Conservation (phyloP, 2,888 invertebrate genomes). For the Melieria omissa region DNA sequence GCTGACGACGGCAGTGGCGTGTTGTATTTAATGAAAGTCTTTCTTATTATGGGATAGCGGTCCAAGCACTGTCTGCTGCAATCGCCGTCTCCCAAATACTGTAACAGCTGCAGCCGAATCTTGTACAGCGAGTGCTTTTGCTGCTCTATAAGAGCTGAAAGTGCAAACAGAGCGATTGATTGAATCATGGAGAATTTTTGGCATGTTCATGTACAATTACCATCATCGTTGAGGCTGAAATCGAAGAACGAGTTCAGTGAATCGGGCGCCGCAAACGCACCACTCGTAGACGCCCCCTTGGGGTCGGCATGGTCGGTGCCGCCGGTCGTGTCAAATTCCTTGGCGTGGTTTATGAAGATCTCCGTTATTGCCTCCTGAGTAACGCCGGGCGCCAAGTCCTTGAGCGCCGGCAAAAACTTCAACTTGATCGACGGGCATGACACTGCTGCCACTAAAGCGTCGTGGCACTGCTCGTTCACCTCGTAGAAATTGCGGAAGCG, state of each 20-base stretch:
- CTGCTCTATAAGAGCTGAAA: too few relatives aligned
- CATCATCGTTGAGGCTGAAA: too few relatives aligned
- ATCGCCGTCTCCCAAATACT: background rate
- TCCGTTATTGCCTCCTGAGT: background rate
- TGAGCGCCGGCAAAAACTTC: slow-evolving; percentile 36
- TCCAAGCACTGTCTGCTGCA: background rate
- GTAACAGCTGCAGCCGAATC: background rate
- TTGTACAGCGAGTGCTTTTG: too few relatives aligned
- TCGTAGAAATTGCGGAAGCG: slow-evolving; percentile 38
- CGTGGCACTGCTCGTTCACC: slow-evolving; percentile 25
- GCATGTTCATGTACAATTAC: too few relatives aligned
- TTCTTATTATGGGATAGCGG: slow-evolving; percentile 16
- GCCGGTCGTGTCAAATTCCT: slow-evolving; percentile 13
- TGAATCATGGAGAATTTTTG: too few relatives aligned
- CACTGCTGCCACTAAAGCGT: slow-evolving; percentile 38
- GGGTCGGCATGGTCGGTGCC: too few relatives aligned
- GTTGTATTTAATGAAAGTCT: slow-evolving; percentile 15
- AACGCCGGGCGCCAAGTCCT: slow-evolving; percentile 16
- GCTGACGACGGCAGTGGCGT: slow-evolving; percentile 15
- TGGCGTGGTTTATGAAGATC: slow-evolving; percentile 16
- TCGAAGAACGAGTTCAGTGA: too few relatives aligned
- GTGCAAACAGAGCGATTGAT: too few relatives aligned
- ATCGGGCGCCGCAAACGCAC: too few relatives aligned
- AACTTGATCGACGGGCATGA: slow-evolving; percentile 39
- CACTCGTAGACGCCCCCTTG: too few relatives aligned